Conservation (phyloP, 2,888 invertebrate genomes). For the Spilarctia lutea region DNA sequence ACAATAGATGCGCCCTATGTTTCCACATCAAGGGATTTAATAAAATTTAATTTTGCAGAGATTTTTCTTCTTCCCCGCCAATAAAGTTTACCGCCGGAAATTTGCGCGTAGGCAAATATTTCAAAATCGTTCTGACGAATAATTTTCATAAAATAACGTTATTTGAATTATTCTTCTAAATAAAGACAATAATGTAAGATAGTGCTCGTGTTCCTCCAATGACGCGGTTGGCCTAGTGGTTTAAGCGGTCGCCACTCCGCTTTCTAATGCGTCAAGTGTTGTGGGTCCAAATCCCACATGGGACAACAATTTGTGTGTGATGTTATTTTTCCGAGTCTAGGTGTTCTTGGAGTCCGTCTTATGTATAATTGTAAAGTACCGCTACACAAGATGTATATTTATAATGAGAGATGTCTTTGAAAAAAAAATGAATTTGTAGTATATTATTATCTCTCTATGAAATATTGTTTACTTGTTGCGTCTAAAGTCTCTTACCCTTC, state of each 20-base stretch:
- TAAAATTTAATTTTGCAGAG: constrained; percentile 57
- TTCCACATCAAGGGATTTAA: constrained; percentile 50
- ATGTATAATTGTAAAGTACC: too few species aligned
- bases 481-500: too few species aligned
- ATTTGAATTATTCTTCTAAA: constrained; percentile 44
- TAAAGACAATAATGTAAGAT: constrained; percentile 22
- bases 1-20: constrained; percentile 25
- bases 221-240: too few species aligned
- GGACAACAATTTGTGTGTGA: too few species aligned
- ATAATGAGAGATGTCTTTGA: too few species aligned
- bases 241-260: too few species aligned
- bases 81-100: constrained; percentile 55
- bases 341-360: too few species aligned
- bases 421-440: constrained; percentile 8
- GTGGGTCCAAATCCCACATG: too few species aligned
- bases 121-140: constrained; percentile 43
- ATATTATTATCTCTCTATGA: background rate
- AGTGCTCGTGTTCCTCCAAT: constrained; percentile 9
- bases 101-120: constrained; percentile 55
- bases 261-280: too few species aligned
- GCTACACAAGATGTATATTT: too few species aligned
- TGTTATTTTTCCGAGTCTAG: too few species aligned
- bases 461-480: background rate
- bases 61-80: constrained; percentile 50
- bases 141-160: constrained; percentile 47